Base-by-base conservation (phyloP, 2,888 invertebrate genomes). In the Dromius quadrimaculatus region DNA sequence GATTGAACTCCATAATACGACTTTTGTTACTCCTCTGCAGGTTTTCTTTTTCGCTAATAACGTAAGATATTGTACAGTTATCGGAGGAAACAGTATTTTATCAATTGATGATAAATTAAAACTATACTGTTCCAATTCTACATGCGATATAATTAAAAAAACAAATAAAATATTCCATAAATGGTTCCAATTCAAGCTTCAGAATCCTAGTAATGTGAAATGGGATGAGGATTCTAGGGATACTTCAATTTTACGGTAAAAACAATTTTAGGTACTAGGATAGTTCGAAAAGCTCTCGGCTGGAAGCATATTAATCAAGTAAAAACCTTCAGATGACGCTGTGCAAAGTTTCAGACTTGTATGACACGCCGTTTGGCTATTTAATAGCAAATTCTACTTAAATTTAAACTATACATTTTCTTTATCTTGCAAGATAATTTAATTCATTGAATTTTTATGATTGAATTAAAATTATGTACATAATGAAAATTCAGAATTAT, bases 21-120 rank as follows among this genome's bases (percentile, higher is more conserved):
- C 57, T 3, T 8, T 15, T 9, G 32, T 57, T 3, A 13, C 57
- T 5, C 57, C 57, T 8, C 15, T 57, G n/a, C 57, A 57, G 11
- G 32, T 57, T 8, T 4, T 28, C 11, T 15, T 57, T 32, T 57
- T 57, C 15, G 28, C 34, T 13, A 57, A 57, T 28, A 32, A 57
- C 17, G 9, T 57, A 1, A 57, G 8, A 8, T 28, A 13, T 57
- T 9, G 15, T 15, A 15, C 6, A 34, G 28, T 15, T 11, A 28
- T n/a, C n/a, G n/a, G 17, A 2, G 6, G 13, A 8, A 5, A 57
- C 6, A 17, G 15, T 15, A n/a, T 57, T 15, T 32, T 57, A 13
- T 22, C 47, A 5, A 4, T 22, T 4, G 47, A 20, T 47, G 47
- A 20, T 5, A 2, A n/a, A 3, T 20, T 47, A 6, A 22, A 22